These are phyloP conservation scores for Melikaiella ostensackeni DNA, from an alignment of 2,888 invertebrate species.

Conservation along the genomic window DNA sequence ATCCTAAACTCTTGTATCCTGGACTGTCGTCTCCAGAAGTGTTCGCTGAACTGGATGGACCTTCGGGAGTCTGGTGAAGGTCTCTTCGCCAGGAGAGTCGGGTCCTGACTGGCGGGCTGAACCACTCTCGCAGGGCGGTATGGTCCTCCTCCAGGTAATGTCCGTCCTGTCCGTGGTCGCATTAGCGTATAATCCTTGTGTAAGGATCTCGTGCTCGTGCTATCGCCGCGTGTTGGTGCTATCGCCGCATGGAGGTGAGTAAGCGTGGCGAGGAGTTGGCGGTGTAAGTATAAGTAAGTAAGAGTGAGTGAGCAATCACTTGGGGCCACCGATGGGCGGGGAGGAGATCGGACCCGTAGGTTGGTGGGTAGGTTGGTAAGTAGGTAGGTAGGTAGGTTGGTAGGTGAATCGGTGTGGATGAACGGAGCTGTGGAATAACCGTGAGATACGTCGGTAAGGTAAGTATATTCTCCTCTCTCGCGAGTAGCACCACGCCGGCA, in stretches of 20 bases:
- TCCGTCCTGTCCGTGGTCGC: slow-evolving; percentile 55
- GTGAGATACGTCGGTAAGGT: slow-evolving; percentile 67
- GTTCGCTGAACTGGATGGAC: too few species aligned
- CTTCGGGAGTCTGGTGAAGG: slow-evolving; percentile 48
- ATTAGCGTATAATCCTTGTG: slow-evolving; percentile 51
- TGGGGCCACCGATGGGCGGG: slow-evolving; percentile 68
- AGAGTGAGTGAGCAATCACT: slow-evolving; percentile 65
- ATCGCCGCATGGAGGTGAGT: slow-evolving; percentile 58
- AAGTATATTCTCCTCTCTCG: slow-evolving; percentile 67
- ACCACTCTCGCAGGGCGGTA: slow-evolving; percentile 56
- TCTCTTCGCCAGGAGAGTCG: slow-evolving; percentile 66
- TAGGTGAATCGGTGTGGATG: slow-evolving; percentile 60
- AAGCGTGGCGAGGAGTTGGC: slow-evolving; percentile 57
- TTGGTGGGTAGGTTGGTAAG: slow-evolving; percentile 69
- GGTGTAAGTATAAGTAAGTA: slow-evolving; percentile 57
- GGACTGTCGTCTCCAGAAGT: too few species aligned
- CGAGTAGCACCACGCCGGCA: slow-evolving; percentile 74
- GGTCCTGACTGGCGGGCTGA: slow-evolving; percentile 66
- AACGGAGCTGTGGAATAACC: slow-evolving; percentile 65
- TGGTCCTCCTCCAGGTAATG: slow-evolving; percentile 58
- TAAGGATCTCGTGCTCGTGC: slow-evolving; percentile 21
- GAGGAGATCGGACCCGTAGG: slow-evolving; percentile 67
- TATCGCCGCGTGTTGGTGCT: slow-evolving; percentile 41
- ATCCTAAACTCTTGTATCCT: background rate
- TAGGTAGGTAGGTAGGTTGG: slow-evolving; percentile 69